Percentiles rank a stretch among this genome's conserved stretches.
phyloP scores from a whole-genome alignment of 2,113 vertebrate species.

The Lophura nycthemera region DNA sequence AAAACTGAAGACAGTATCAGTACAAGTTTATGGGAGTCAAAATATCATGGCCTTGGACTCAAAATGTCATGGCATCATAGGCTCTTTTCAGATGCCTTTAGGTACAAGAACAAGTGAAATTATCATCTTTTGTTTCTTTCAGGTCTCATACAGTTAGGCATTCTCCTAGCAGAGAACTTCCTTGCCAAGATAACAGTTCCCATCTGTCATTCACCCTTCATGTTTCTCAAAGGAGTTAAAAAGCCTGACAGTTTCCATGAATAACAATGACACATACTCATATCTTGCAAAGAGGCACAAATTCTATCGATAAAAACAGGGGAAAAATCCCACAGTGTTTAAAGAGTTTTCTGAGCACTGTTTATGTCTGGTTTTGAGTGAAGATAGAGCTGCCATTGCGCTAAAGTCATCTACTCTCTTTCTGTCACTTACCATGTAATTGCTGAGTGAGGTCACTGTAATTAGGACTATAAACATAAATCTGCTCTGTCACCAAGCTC shows the following conservation, averaged over 20 bases:
- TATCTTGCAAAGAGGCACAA: constrained; percentile 17
- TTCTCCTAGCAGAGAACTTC: constrained; percentile 55
- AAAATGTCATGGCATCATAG: background rate
- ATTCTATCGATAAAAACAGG: constrained; percentile 40
- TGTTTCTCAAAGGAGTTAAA: constrained; percentile 56
- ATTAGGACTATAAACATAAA: background rate
- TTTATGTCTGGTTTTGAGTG: background rate
- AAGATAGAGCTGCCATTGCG: background rate
- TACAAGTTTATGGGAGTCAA: background rate
- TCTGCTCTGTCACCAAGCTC: background rate
- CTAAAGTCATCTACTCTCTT: background rate
- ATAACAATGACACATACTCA: constrained; percentile 63
- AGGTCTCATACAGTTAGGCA: constrained; percentile 14
- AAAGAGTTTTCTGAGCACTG: background rate
- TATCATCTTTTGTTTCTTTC: constrained; percentile 40
- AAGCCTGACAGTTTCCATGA: constrained; percentile 74
- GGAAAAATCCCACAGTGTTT: background rate
- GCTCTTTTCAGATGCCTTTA: background rate
- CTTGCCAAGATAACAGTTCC: constrained; percentile 39
- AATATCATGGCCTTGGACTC: background rate
- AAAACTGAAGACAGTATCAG: background rate
- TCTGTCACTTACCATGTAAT: background rate
- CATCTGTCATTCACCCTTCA: constrained; percentile 65
- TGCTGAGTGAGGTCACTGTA: background rate
- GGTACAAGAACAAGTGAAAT: constrained; percentile 19